Base-by-base conservation (phyloP, 2,888 invertebrate species). In the Latheticus oryzae region DNA sequence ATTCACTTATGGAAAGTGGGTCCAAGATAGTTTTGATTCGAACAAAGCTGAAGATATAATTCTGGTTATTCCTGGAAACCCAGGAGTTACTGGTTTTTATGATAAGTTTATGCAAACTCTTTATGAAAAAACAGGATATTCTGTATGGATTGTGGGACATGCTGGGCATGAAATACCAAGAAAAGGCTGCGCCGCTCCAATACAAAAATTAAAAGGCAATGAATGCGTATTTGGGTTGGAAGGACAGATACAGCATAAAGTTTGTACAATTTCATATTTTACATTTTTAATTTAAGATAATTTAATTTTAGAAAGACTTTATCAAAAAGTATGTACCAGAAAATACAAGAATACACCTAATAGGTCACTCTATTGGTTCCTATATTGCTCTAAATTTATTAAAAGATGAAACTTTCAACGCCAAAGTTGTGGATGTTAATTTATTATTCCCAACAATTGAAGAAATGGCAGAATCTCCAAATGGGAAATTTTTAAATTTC, bases 351-450 rank as follows among this genome's bases (percentile, higher is more conserved):
- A 76, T 97, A 26, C 89, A 93, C 76, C 78, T 96, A 24, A 84
- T 96, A 65, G 95, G 93, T 1, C 96, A 97, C 81, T 96, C 96
- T 0, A 92, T 96, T 71, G 97, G 97, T 2, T 85, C 89, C 45
- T 93, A 94, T 85, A 87, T 95, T 71, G 83, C 87, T 60, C 73
- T 94, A 52, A 88, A 94, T 72, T 74, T 93, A 38, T 72, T 92
- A 16, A 83, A 88, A 63, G 79, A 86, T 61, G 79, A 83, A 2
- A 73, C 79, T 17, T 77, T 90, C 68, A 76, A 82, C 67, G 69
- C 79, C 16, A 82, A 82, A 66, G 74, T 90, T 21, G 76, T 80
- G n/a, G 85, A 87, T 63, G 82, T 85, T 58, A 89, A 89, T 76
- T 78, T 95, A 61, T 78, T 97, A 1, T 95, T 95, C 78, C 96